Percentiles rank a stretch among this genome's conserved stretches.
These are phyloP conservation scores for Phymorhynchus buccinoides DNA, from an alignment of 1,140 invertebrate species.

Conservation along the genomic window DNA sequence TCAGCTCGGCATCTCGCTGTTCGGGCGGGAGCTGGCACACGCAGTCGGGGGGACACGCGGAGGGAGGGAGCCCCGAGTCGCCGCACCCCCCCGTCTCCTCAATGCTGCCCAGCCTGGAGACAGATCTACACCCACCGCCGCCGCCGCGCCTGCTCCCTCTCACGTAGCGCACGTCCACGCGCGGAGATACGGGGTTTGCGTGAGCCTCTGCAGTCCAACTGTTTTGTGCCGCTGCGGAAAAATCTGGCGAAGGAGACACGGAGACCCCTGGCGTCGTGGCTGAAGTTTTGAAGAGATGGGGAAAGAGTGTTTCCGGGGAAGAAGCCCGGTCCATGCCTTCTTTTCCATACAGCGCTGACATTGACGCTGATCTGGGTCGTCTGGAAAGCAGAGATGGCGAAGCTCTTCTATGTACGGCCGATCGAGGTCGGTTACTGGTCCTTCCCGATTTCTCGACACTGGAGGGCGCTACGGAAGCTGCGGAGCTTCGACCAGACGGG, in stretches of 20 bases:
- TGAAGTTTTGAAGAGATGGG: background rate
- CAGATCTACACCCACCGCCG: background rate
- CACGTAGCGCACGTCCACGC: background rate
- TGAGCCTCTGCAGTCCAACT: background rate
- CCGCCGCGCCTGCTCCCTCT: background rate
- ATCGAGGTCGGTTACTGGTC: background rate
- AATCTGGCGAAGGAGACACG: background rate
- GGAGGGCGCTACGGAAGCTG: background rate
- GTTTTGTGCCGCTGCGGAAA: background rate
- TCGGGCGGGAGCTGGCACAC: conserved; percentile 1
- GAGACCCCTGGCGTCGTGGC: background rate
- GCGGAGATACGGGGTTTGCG: background rate
- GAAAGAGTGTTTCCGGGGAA: background rate
- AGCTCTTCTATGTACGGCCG: background rate
- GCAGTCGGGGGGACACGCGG: conserved; percentile 4
- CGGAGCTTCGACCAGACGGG: background rate
- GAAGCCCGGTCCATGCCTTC: background rate
- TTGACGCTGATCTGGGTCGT: background rate
- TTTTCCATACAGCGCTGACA: background rate
- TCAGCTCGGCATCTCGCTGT: background rate
- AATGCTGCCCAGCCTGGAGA: background rate
- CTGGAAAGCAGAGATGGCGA: background rate
- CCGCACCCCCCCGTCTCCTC: background rate
- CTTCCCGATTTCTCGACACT: background rate
- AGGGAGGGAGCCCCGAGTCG: background rate